Percentiles rank a stretch among this genome's conserved stretches.
Conservation (phyloP, 2,797 vertebrate genomes). For the Xiphorhynchus erythropygius region DNA sequence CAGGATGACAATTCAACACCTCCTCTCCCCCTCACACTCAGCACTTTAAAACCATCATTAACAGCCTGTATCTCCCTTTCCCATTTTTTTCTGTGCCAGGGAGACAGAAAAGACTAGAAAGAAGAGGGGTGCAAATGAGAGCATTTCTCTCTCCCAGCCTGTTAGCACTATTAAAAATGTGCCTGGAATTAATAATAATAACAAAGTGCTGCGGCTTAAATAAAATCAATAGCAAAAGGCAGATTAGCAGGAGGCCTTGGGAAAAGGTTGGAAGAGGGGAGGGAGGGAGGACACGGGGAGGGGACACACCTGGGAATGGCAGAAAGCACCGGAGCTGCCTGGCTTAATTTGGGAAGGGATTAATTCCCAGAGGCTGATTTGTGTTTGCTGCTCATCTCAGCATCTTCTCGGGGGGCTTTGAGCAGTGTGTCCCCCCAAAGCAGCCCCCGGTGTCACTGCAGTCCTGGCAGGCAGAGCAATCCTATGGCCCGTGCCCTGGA, state of each 20-base stretch:
- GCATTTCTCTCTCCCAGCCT: background rate
- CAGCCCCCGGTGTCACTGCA: background rate
- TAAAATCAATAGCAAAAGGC: background rate
- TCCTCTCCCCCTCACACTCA: background rate
- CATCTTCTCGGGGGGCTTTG: background rate
- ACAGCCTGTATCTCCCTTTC: background rate
- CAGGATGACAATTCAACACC: background rate
- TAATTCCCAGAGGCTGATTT: background rate
- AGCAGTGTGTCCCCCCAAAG: fast-evolving
- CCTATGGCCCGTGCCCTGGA: background rate
- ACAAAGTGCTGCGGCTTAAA: background rate
- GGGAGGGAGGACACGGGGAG: background rate
- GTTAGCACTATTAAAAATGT: background rate
- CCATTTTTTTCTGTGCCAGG: background rate
- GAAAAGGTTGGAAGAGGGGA: background rate
- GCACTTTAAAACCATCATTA: background rate
- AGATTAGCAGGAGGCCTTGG: background rate
- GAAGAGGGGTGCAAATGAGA: background rate
- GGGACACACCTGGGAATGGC: background rate
- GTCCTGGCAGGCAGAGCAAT: background rate
- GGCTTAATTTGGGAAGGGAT: background rate
- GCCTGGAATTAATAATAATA: constrained; percentile 5
- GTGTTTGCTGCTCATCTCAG: background rate
- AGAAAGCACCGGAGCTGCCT: fast-evolving
- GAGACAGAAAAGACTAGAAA: background rate